Conservation (phyloP, 2,113 vertebrate species). For the Gambusia holbrooki region DNA sequence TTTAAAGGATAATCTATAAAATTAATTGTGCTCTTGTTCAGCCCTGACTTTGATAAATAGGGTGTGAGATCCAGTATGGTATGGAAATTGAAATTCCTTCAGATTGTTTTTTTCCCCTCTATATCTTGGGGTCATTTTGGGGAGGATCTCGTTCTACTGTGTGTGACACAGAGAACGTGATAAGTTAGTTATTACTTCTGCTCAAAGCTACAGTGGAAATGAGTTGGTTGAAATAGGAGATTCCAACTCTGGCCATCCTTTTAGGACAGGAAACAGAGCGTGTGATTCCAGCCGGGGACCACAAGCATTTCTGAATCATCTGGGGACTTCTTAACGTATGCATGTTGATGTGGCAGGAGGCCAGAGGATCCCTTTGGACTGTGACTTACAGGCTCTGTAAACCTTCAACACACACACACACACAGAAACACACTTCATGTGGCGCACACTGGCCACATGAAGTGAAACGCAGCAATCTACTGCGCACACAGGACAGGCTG, state of each 20-base stretch:
- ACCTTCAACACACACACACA: slow-evolving; percentile 25
- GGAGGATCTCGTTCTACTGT: slow-evolving; percentile 6
- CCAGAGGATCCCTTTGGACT: slow-evolving; percentile 21
- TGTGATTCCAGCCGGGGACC: slow-evolving; percentile 6
- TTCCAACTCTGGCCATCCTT: not conserved
- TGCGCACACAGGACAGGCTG: slow-evolving; percentile 57
- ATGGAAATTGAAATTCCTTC: slow-evolving; percentile 12
- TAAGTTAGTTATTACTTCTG: not conserved
- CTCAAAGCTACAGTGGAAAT: not conserved
- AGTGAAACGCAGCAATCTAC: slow-evolving; percentile 41
- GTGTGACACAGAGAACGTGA: no score
- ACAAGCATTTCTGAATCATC: slow-evolving; percentile 36
- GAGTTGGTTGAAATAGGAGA: not conserved
- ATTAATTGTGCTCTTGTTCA: not conserved
- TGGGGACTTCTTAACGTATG: slow-evolving; percentile 19
- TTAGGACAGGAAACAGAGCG: slow-evolving; percentile 22
- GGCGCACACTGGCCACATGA: not conserved
- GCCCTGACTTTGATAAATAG: not conserved
- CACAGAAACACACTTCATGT: not conserved
- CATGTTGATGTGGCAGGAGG: slow-evolving; percentile 39
- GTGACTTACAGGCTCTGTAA: slow-evolving; percentile 22
- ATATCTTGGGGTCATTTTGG: slow-evolving; percentile 13
- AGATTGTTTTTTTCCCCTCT: slow-evolving; percentile 1
- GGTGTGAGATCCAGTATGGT: not conserved
- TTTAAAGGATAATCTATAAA: not conserved